Conservation (phyloP, 2,797 vertebrate species). For the Eulemur rubriventer region DNA sequence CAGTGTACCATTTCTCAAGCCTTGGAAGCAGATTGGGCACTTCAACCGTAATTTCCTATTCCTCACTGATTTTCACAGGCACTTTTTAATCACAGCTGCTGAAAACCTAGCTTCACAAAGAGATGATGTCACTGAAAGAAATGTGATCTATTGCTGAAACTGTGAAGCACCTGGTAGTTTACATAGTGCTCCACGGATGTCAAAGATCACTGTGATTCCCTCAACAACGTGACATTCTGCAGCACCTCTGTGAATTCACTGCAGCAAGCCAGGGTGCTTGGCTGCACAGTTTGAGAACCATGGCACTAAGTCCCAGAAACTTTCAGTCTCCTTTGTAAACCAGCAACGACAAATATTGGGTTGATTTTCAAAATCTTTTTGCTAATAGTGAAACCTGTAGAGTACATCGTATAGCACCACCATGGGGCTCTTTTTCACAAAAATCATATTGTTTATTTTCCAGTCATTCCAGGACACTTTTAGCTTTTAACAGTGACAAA, state of each 20-base stretch:
- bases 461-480: not conserved
- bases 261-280: not conserved
- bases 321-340: not conserved
- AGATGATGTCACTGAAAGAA: not conserved
- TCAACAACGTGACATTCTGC: not conserved
- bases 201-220: not conserved
- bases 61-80: not conserved
- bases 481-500: not conserved
- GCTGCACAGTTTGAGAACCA: not conserved
- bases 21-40: not conserved
- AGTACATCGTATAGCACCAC: not conserved
- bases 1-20: not conserved
- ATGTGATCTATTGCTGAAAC: not conserved
- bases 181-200: not conserved
- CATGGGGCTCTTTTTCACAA: not conserved
- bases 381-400: not conserved
- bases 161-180: not conserved
- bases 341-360: not conserved
- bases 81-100: not conserved
- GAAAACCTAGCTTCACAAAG: not conserved
- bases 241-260: not conserved
- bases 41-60: not conserved
- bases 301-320: not conserved
- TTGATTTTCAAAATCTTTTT: not conserved
- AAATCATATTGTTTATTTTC: not conserved